A percentile compares a stretch with the other conserved stretches of the same genome.
phyloP scores from a whole-genome alignment of 2,888 invertebrate genomes.

The Cynaeus angustus region DNA sequence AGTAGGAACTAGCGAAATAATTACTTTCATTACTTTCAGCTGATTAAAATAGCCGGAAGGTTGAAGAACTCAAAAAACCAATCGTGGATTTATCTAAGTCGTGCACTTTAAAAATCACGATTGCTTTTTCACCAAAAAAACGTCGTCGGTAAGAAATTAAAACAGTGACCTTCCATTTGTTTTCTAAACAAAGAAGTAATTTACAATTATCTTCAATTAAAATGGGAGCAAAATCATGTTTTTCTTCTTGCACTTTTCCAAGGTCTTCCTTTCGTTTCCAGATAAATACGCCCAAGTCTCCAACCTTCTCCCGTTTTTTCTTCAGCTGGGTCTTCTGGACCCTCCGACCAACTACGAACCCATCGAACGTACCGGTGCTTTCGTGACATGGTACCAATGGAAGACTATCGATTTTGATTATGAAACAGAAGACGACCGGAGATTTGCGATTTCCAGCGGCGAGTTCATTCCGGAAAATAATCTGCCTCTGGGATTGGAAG shows the following conservation, averaged over 20 bases:
- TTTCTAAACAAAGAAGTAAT: too few species aligned
- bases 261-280: background rate
- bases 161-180: too few species aligned
- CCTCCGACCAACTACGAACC: slow-evolving; percentile 41
- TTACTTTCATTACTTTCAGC: too few species aligned
- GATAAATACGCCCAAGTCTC: slow-evolving; percentile 53
- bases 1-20: too few species aligned
- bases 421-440: slow-evolving; percentile 74
- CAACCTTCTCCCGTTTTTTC: slow-evolving; percentile 72
- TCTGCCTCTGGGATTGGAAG: slow-evolving; percentile 84
- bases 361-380: slow-evolving; percentile 74
- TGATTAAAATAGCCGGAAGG: too few species aligned
- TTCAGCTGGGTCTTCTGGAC: slow-evolving; percentile 69
- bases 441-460: slow-evolving; percentile 75
- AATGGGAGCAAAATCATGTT: too few species aligned
- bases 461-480: slow-evolving; percentile 82
- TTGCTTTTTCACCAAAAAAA: too few species aligned
- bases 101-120: too few species aligned
- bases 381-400: slow-evolving; percentile 82
- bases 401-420: slow-evolving; percentile 82
- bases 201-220: too few species aligned
- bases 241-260: background rate
- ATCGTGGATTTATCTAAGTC: too few species aligned
- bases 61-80: too few species aligned
- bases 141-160: too few species aligned